These are phyloP conservation scores for Ranitomeya imitator DNA, from an alignment of 2,113 vertebrate species.

Conservation along the genomic window DNA sequence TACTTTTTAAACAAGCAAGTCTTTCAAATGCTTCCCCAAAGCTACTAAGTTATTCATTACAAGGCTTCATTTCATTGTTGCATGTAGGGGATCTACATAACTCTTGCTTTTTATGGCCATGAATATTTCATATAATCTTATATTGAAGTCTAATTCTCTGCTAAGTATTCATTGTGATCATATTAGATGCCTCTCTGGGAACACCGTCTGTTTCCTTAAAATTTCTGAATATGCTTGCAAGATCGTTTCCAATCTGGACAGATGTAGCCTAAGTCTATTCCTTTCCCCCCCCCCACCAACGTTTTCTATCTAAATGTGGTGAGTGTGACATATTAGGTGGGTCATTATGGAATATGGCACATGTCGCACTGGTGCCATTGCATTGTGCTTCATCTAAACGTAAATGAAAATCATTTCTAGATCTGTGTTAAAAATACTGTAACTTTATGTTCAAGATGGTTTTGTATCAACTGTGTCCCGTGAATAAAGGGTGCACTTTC, in stretches of 20 bases:
- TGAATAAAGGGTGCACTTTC: neutral
- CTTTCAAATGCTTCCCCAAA: conserved; percentile 54
- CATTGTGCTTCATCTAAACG: neutral
- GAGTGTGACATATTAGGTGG: conserved; percentile 11
- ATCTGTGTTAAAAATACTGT: neutral
- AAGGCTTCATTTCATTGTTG: conserved; percentile 59
- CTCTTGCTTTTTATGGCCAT: conserved; percentile 51
- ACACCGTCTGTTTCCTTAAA: conserved; percentile 39
- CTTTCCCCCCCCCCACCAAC: neutral
- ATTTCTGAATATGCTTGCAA: conserved; percentile 19
- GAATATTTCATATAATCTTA: conserved; percentile 58
- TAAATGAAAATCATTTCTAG: neutral
- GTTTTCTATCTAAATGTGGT: neutral
- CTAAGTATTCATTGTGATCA: conserved; percentile 58
- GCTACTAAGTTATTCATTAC: conserved; percentile 58
- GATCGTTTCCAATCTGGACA: conserved; percentile 14
- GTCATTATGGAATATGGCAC: neutral
- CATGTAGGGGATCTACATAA: conserved; percentile 58
- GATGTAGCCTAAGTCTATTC: conserved; percentile 5
- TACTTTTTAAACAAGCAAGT: conserved; percentile 58
- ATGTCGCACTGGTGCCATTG: neutral
- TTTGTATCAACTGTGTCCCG: neutral
- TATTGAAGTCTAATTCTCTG: conserved; percentile 57
- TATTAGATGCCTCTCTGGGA: conserved; percentile 51
- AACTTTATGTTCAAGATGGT: neutral